A percentile compares a stretch with the other conserved stretches of the same genome.
These are phyloP conservation scores for Eurystomus glaucurus DNA, from an alignment of 2,797 vertebrate species.

Conservation along the genomic window DNA sequence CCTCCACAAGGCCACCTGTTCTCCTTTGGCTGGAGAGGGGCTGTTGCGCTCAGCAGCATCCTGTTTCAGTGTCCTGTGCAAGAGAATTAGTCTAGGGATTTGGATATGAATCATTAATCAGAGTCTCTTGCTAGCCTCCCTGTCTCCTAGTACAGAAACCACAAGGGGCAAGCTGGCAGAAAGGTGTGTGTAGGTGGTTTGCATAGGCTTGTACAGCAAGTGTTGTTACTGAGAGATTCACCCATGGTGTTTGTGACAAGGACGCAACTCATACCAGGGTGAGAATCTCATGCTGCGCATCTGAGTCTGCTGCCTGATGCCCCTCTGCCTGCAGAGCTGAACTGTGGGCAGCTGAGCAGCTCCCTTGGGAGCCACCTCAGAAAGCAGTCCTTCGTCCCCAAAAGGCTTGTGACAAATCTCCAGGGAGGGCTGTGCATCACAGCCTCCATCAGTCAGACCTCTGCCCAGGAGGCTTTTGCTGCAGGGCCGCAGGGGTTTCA, in stretches of 20 bases:
- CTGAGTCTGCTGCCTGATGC: neutral
- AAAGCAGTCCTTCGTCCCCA: fast-evolving
- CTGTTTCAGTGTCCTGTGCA: neutral
- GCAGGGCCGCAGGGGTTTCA: neutral
- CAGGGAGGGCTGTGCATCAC: neutral
- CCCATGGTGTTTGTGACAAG: neutral
- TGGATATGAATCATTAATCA: neutral
- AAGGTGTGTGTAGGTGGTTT: neutral
- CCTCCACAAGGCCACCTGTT: fast-evolving
- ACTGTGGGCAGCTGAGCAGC: neutral
- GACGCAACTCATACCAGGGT: neutral
- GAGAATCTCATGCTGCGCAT: fast-evolving
- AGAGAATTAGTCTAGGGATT: neutral
- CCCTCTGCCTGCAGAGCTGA: neutral
- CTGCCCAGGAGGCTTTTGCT: neutral
- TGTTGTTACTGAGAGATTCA: neutral
- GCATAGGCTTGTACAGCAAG: neutral
- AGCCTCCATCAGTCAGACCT: fast-evolving
- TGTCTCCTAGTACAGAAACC: neutral
- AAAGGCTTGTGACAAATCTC: neutral
- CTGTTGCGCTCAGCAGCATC: fast-evolving
- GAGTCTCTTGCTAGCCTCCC: neutral
- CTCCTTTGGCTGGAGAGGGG: neutral
- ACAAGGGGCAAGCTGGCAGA: neutral
- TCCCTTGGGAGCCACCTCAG: fast-evolving